phyloP scores from a whole-genome alignment of 2,113 vertebrate species.

The Paralichthys olivaceus region DNA sequence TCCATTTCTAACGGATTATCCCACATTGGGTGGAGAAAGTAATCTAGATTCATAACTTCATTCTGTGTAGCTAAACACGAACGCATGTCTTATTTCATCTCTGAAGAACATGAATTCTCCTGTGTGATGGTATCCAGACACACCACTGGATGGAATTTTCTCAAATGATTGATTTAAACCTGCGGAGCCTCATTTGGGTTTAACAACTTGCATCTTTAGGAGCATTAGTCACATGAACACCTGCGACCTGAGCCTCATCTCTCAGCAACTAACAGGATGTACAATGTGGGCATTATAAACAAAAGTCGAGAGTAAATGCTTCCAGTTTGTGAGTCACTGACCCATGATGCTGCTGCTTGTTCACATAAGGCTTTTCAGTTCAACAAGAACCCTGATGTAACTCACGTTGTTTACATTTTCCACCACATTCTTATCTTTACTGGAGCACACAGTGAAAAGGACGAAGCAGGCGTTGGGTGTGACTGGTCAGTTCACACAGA shows the following conservation, averaged over 20 bases:
- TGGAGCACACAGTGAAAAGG: constrained; percentile 18
- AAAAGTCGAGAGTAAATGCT: constrained; percentile 19
- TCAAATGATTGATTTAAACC: constrained; percentile 32
- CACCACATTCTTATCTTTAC: constrained; percentile 50
- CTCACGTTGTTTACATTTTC: constrained; percentile 66
- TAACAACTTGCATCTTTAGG: constrained; percentile 17
- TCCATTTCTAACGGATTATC: constrained; percentile 41
- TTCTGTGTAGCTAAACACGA: too few species aligned
- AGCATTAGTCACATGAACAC: constrained; percentile 42
- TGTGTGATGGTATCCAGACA: not conserved
- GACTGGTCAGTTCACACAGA: constrained; percentile 46
- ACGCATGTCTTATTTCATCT: not conserved
- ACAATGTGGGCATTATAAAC: constrained; percentile 49
- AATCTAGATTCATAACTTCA: too few species aligned
- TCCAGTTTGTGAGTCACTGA: constrained; percentile 54
- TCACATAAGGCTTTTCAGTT: constrained; percentile 23
- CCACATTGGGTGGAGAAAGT: not conserved
- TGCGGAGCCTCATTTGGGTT: constrained; percentile 20
- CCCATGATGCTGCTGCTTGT: constrained; percentile 31
- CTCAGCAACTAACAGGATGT: constrained; percentile 18
- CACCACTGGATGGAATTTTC: not conserved
- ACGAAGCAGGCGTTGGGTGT: constrained; percentile 33
- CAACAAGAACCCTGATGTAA: constrained; percentile 50
- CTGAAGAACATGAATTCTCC: not conserved
- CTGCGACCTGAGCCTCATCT: constrained; percentile 44